Base-by-base conservation (phyloP, 1,140 invertebrate genomes). In the Gonioctena quinquepunctata region DNA sequence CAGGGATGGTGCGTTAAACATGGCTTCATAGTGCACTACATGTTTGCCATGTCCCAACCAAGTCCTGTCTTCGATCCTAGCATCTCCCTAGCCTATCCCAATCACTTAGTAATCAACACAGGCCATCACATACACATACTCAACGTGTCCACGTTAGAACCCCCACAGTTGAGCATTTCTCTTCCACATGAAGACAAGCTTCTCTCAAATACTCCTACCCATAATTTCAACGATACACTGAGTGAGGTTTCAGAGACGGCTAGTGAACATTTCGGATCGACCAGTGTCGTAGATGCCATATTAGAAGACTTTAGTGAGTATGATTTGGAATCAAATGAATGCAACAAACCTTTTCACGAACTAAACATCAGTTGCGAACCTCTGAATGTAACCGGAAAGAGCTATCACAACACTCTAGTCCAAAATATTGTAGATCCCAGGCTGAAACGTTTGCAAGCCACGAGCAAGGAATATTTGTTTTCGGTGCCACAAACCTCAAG, bases 281-380 rank as follows among this genome's bases (percentile, higher is more conserved):
- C 75, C 66, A 81, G 80, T 57, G 71, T 80, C 26, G 80, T 82
- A 0, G 80, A 82, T 66, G 78, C 80, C 13, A 82, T 83, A 19
- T 69, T 82, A 65, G 80, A 82, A 71, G 81, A 83, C 60, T 82
- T 83, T 72, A 82, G 75, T 68, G 82, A 83, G 33, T 82, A 82
- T 61, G 82, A 83, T 68, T 70, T 82, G 57, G 82, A 83, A 68
- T 74, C 74, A 56, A 78, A 68, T 21, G 82, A 83, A 61, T 77
- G 78, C 71, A 80, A 79, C 64, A 82, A 81, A 69, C 82, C 82
- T n/a, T 83, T 83, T 74, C 82, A 83, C 66, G 82, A 83, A 70
- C 72, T 83, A 59, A 83, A 83, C 69, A 83, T 83, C 49, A 82
- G 80, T 68, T 83, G 82, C 70, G 82, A 83, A 69, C 82, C 82